Evolutionary conservation across 1,140 invertebrate species (phyloP).

Genomic region (Steinernema khuongi): DNA sequence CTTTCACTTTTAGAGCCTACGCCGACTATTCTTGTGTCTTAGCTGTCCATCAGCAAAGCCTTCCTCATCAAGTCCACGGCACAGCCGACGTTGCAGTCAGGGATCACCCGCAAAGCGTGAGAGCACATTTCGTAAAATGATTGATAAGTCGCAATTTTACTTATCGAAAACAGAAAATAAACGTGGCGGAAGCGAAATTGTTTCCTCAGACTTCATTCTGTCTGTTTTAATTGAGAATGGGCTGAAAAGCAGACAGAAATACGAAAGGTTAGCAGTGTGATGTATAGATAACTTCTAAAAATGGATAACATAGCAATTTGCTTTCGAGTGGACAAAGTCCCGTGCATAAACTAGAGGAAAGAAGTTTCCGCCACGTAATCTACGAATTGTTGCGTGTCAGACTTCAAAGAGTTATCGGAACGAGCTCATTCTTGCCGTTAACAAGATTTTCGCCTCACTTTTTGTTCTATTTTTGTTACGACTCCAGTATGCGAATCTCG

Average conservation of each 20-base stretch:
- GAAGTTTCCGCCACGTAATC: no score
- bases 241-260: not conserved
- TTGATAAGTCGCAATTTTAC: slow-evolving; percentile 12
- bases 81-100: not conserved
- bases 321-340: no score
- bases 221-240: not conserved
- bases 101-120: not conserved
- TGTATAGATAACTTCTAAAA: no score
- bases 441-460: not conserved
- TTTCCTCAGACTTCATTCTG: not conserved
- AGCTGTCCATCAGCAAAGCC: not conserved
- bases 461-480: no score
- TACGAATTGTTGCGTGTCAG: no score
- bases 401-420: not conserved
- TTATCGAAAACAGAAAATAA: slow-evolving; percentile 9
- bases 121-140: not conserved
- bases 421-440: not conserved
- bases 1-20: no score
- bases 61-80: not conserved
- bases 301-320: no score
- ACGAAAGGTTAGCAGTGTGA: not conserved
- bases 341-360: no score
- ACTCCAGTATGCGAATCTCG: no score
- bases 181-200: not conserved
- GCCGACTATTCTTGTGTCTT: no score